phyloP scores from a whole-genome alignment of 2,888 invertebrate genomes.

The Fissipunctia ypsillon region DNA sequence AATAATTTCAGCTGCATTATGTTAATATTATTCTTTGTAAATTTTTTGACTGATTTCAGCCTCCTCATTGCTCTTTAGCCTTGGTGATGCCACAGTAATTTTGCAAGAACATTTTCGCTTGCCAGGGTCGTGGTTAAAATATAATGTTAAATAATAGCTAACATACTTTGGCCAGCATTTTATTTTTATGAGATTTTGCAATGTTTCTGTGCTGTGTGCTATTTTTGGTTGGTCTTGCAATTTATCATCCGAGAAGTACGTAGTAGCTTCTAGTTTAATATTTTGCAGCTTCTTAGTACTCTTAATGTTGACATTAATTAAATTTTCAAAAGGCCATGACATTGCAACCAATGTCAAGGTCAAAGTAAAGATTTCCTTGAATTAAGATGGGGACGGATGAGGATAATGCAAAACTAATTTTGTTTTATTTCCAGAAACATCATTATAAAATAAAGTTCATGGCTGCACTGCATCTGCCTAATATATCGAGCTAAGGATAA shows the following conservation, averaged over 20 bases:
- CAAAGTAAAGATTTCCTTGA: slow-evolving; percentile 34
- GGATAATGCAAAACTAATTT: slow-evolving; percentile 20
- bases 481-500: neutral
- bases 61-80: slow-evolving; percentile 53
- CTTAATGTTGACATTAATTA: slow-evolving; percentile 9
- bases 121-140: slow-evolving; percentile 56
- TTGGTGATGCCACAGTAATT: slow-evolving; percentile 63
- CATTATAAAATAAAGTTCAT: slow-evolving; percentile 5
- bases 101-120: slow-evolving; percentile 56
- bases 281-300: neutral
- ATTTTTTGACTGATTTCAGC: slow-evolving; percentile 50
- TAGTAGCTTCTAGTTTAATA: slow-evolving; percentile 6
- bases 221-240: slow-evolving; percentile 29
- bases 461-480: neutral
- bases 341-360: slow-evolving; percentile 47
- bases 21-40: slow-evolving; percentile 29
- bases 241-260: slow-evolving; percentile 10
- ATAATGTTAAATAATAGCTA: slow-evolving; percentile 51
- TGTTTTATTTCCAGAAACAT: slow-evolving; percentile 6
- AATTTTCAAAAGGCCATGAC: slow-evolving; percentile 36
- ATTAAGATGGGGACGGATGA: slow-evolving; percentile 9
- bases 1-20: slow-evolving; percentile 32
- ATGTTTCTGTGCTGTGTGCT: slow-evolving; percentile 21
- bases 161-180: slow-evolving; percentile 31
- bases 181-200: slow-evolving; percentile 45